Evolutionary conservation across 2,797 vertebrate genomes (phyloP).

Genomic region (Coluber constrictor): DNA sequence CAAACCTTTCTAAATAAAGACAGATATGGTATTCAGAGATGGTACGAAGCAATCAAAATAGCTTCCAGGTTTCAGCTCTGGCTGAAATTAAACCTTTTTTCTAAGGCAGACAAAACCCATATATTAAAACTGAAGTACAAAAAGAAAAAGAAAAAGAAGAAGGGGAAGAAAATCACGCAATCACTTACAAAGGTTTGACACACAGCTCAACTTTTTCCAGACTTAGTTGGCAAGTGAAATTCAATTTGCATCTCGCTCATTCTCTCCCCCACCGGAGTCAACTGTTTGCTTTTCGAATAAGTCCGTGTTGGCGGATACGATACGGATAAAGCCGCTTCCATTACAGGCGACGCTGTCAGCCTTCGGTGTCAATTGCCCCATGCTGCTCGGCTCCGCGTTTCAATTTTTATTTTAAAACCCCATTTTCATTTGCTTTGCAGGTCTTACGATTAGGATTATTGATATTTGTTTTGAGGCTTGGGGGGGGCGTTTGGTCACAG

Average conservation of each 20-base stretch:
- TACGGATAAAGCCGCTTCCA: conserved; percentile 3
- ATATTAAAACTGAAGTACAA: background rate
- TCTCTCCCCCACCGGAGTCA: conserved; percentile 7
- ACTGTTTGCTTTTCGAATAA: conserved; percentile 25
- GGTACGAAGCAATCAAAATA: background rate
- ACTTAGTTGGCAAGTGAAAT: conserved; percentile 16
- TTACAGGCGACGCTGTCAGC: background rate
- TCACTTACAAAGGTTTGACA: conserved; percentile 3
- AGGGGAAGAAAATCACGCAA: background rate
- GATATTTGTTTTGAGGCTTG: background rate
- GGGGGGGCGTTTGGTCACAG: background rate
- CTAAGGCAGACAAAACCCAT: background rate
- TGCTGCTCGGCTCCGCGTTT: background rate
- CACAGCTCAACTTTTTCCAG: conserved; percentile 2
- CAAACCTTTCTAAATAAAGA: background rate
- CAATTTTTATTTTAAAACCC: background rate
- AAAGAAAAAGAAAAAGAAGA: background rate
- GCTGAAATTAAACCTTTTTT: background rate
- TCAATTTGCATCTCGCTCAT: conserved; percentile 19
- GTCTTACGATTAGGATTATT: background rate
- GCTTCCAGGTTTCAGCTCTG: background rate
- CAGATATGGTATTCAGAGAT: background rate
- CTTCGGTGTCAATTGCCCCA: background rate
- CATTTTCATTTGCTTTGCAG: background rate
- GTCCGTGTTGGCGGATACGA: conserved; percentile 1